Evolutionary conservation across 23 tunicate genomes (phyloP), one percentile per base, ranked within the genome.

Genomic region (Ascidia mentula): DNA sequence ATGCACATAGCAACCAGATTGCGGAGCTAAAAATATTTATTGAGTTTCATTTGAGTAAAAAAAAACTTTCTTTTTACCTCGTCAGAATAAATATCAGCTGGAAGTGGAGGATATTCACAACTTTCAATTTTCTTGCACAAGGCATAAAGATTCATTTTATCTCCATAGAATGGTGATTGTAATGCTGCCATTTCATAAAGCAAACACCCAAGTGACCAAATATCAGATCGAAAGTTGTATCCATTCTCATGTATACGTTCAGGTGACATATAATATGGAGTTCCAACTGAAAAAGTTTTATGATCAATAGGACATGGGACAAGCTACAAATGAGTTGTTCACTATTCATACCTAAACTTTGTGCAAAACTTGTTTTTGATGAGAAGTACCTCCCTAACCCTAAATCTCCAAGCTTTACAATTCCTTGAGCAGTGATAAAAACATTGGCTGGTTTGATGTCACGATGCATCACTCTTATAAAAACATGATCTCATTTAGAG

Each of bases 391-490:
- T 74, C 9, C 96, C 93, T 0, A 96, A 61, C 40, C 99, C 99
- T 13, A 96, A 71, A 74, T 96, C 99, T 0, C 99, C 99, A 22
- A 96, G 94, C 73, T 91, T 91, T 7, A 91, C 99, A 26, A 87
- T 72, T n/a, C 92, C 94, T 70, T 96, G 96, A 13, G 96, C 95
- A 20, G 96, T 87, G 79, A 96, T 96, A 82, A 96, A 96, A 22
- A 96, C 94, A 72, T 96, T 96, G 60, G 97, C 95, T 13, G 99
- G 99, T 45, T 96, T 96, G 80, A 96, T 96, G 72, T 96, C 99
- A 28, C 97, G 92, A 79, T 96, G 99, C 99, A 95, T 95, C 20
- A 95, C 95, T 87, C 99, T 93, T 81, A 53, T 20, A 6, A 53
- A 53, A 26, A 53, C n/a, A n/a, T n/a, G n/a, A n/a, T n/a, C n/a